Base-by-base conservation (phyloP, 2,888 invertebrate genomes). In the Geophilus truncorum region DNA sequence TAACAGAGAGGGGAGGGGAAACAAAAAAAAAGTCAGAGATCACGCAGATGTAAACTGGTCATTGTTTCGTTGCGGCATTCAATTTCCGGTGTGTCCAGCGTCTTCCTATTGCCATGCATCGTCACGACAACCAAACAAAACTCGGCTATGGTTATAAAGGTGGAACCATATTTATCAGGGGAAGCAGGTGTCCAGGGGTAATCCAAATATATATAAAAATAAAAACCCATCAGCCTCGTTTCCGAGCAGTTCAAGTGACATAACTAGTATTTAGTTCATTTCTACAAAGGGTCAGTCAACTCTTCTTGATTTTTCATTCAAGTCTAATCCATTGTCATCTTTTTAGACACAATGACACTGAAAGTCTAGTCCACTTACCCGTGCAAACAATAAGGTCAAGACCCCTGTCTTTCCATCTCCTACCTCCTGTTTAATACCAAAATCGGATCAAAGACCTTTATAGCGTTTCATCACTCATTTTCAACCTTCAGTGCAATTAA, bases 71-170 rank as follows among this genome's bases (percentile, higher is more conserved):
- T 70, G 70, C 28, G 70, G 70, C 70, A 70, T 70, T 70, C 28
- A 70, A 70, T 70, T 70, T 70, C 70, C 70, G 70, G 70, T 70
- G 70, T 70, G 70, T 70, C 70, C 70, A 70, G 70, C 70, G 70
- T 70, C 70, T 70, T 70, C 70, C 70, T 70, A 70, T 70, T 25
- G 70, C 70, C 70, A 70, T 70, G 70, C 70, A 70, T 70, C 70
- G 70, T 70, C 70, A 70, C 70, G 70, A 70, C 70, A 70, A 70
- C 25, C 28, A 28, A 70, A 70, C 28, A 70, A 51, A 70, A 70
- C 70, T 25, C 23, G 70, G 28, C 70, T 25, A 70, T 70, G 70
- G 28, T 25, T 70, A 70, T 15, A 70, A 28, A 70, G 70, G 70
- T 70, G 70, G 70, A 70, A 70, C 70, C 28, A n/a, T 25, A 70